Base-by-base conservation (phyloP, 2,888 invertebrate genomes). In the Fragum sueziense region DNA sequence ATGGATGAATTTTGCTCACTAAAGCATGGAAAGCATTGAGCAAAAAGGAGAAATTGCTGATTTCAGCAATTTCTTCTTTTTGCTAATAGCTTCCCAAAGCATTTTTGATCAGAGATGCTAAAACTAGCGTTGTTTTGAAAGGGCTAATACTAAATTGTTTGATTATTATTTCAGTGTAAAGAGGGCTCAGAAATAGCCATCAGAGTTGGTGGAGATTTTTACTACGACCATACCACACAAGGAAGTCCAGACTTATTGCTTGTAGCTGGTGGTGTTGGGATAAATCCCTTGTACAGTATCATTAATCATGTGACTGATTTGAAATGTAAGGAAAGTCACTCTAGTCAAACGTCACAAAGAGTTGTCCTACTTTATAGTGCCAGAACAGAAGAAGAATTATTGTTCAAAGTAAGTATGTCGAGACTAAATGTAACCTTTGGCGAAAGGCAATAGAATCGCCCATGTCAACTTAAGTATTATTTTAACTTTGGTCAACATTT, bases 231-330 rank as follows among this genome's bases (percentile, higher is more conserved):
- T 1, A 70, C 85, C 27, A 70, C 84, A 2, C 75, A 82, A 4
- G 54, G 61, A 59, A 76, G 73, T n/a, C 70, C 82, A 3, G 88
- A 91, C 70, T 79, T 94, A 14, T 83, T 94, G 34, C 87, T 94
- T 25, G 84, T 94, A 41, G 94, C 94, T 14, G 94, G 94, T 7
- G 94, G 94, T 1, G 93, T 94, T 20, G 94, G 94, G 7, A 93
- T 94, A 31, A 94, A 94, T 82, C 94, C 94, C 27, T 82, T 94
- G 9, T 87, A 89, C 54, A 93, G 93, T 37, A 94, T 94, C 72
- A 68, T 92, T 25, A 87, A 87, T 59, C 91, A 93, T 80, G 88
- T 91, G 27, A 75, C 85, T 34, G 86, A 91, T 72, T 61, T 91
- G n/a, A 76, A 85, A 11, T 71, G 71, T 2, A 77, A 68, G 68